Conservation (phyloP, 2,888 invertebrate species). For the Ichneumoninae sp. region DNA sequence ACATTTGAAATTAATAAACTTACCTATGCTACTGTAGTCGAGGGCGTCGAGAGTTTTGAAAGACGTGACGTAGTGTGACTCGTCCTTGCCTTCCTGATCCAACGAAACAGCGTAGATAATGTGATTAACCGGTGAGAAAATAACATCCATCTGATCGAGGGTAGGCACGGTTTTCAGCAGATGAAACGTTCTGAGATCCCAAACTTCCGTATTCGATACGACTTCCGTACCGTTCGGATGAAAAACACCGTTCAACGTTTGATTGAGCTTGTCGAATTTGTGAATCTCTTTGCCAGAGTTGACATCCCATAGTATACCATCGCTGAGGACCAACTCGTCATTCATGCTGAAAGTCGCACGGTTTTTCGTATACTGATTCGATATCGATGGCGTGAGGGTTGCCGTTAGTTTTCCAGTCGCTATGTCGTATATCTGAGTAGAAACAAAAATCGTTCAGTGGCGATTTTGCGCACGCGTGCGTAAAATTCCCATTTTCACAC, state of each 20-base stretch:
- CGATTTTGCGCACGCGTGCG: too few species aligned
- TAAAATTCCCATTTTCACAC: too few species aligned
- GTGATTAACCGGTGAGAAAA: slow-evolving; percentile 94
- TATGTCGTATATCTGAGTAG: slow-evolving; percentile 92
- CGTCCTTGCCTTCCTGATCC: slow-evolving; percentile 90
- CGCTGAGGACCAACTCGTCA: slow-evolving; percentile 95
- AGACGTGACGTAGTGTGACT: slow-evolving; percentile 93
- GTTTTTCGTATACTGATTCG: slow-evolving; percentile 97
- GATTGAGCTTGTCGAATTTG: slow-evolving; percentile 99
- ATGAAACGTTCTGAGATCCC: slow-evolving; percentile 98
- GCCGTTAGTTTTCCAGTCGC: slow-evolving; percentile 90
- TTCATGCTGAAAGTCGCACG: slow-evolving; percentile 97
- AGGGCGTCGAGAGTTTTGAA: slow-evolving; percentile 97
- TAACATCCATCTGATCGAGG: slow-evolving; percentile 94
- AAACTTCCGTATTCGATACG: slow-evolving; percentile 99
- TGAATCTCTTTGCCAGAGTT: slow-evolving; percentile 94
- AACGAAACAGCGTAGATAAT: slow-evolving; percentile 95
- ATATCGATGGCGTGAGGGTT: slow-evolving; percentile 91
- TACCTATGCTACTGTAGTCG: slow-evolving; percentile 97
- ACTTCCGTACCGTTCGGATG: slow-evolving; percentile 98
- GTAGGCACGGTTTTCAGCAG: slow-evolving; percentile 96
- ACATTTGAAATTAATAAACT: slow-evolving; percentile 70
- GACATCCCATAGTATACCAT: slow-evolving; percentile 98
- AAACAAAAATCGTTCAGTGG: neutral
- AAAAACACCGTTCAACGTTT: slow-evolving; percentile 97